Conservation (phyloP, 2,888 invertebrate species). For the Melanargia galathea region DNA sequence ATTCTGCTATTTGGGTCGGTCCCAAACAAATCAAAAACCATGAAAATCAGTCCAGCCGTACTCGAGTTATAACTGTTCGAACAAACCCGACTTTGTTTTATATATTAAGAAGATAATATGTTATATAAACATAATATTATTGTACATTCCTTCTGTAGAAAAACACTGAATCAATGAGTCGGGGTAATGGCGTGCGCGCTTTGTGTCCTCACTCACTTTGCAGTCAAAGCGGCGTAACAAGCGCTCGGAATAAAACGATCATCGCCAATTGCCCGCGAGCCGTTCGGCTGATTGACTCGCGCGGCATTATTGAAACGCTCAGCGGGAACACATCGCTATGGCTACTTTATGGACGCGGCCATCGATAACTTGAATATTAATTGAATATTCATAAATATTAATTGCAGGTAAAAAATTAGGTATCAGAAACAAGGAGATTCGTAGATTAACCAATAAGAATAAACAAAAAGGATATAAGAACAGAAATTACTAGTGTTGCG, state of each 20-base stretch:
- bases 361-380: background rate
- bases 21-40: too few species aligned
- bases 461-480: too few species aligned
- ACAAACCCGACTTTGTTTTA: background rate
- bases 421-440: too few species aligned
- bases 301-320: constrained; percentile 38
- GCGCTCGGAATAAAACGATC: constrained; percentile 44
- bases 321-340: background rate
- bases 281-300: constrained; percentile 45
- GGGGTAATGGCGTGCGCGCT: constrained; percentile 25
- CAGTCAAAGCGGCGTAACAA: constrained; percentile 40
- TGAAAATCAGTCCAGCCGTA: too few species aligned
- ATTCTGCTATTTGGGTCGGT: too few species aligned
- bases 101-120: background rate
- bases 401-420: too few species aligned
- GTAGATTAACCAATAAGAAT: too few species aligned
- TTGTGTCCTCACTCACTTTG: constrained; percentile 33
- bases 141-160: background rate
- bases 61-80: too few species aligned
- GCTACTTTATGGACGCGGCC: constrained; percentile 1
- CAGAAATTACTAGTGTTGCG: too few species aligned
- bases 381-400: too few species aligned
- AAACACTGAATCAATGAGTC: constrained; percentile 11
- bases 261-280: constrained; percentile 46
- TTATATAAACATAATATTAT: background rate